These are phyloP conservation scores for Diadema setosum DNA, from an alignment of 35 echinoderm and acorn worm species.

Conservation along the genomic window DNA sequence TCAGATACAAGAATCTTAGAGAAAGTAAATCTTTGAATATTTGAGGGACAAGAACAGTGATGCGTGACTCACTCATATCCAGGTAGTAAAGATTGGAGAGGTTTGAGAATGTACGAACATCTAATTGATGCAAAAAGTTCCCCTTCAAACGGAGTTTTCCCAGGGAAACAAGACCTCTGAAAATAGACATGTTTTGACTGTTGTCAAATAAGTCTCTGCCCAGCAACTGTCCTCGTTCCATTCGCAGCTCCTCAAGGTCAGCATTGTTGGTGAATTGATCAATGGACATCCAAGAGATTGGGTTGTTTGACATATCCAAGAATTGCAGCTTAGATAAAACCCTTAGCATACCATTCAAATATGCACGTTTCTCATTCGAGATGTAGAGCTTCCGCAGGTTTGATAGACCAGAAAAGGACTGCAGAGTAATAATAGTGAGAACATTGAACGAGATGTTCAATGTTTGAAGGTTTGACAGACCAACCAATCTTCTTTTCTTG, in stretches of 20 bases:
- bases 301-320: not conserved
- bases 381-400: not conserved
- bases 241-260: not conserved
- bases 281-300: not conserved
- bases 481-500: not conserved
- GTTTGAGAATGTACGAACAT: not conserved
- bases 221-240: not conserved
- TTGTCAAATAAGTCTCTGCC: not conserved
- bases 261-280: not conserved
- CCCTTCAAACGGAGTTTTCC: not conserved
- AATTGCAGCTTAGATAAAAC: not conserved
- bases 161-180: not conserved
- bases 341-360: not conserved
- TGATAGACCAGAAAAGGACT: not conserved
- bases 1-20: not conserved
- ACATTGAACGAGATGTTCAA: not conserved
- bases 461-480: not conserved
- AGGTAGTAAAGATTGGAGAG: not conserved
- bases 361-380: not conserved
- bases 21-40: not conserved
- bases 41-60: not conserved
- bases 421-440: not conserved
- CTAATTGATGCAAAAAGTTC: not conserved
- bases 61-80: not conserved
- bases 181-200: not conserved